Evolutionary conservation across 1,140 invertebrate genomes (phyloP).

Genomic region (Ganaspis sp.): DNA sequence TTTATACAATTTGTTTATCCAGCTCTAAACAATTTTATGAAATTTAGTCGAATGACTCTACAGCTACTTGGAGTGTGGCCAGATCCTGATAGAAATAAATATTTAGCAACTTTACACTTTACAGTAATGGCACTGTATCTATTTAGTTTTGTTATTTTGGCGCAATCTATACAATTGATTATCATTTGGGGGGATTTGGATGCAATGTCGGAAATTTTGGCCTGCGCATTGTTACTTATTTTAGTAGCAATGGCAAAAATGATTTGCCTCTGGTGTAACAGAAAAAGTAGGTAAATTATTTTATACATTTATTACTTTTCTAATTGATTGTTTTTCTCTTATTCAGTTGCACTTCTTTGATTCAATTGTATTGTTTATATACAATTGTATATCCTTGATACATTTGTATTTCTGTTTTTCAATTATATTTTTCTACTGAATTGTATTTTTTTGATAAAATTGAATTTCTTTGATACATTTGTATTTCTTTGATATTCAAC

Average conservation of each 20-base stretch:
- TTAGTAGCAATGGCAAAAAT: slow-evolving; percentile 35
- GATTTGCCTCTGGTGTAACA: slow-evolving; percentile 27
- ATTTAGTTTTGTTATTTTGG: slow-evolving; percentile 18
- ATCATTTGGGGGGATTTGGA: slow-evolving; percentile 41
- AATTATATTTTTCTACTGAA: too few species aligned
- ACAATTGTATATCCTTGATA: too few species aligned
- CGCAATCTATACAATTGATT: slow-evolving; percentile 36
- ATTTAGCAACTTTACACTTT: neutral
- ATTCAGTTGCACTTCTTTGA: too few species aligned
- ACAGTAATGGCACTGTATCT: neutral
- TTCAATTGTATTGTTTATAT: too few species aligned
- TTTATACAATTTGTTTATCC: neutral
- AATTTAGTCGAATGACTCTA: slow-evolving; percentile 26
- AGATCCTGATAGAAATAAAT: slow-evolving; percentile 7
- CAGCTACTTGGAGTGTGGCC: slow-evolving; percentile 38
- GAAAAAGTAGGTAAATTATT: slow-evolving; percentile 36
- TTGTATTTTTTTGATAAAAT: too few species aligned
- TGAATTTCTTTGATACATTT: too few species aligned
- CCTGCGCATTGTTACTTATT: slow-evolving; percentile 42
- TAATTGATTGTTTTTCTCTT: too few species aligned
- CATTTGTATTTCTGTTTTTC: too few species aligned
- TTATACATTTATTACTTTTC: neutral
- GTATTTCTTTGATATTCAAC: too few species aligned
- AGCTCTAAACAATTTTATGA: neutral
- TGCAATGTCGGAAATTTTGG: slow-evolving; percentile 39